Conservation (phyloP, 2,888 invertebrate genomes). For the Cataglyphis rosenhaueri region DNA sequence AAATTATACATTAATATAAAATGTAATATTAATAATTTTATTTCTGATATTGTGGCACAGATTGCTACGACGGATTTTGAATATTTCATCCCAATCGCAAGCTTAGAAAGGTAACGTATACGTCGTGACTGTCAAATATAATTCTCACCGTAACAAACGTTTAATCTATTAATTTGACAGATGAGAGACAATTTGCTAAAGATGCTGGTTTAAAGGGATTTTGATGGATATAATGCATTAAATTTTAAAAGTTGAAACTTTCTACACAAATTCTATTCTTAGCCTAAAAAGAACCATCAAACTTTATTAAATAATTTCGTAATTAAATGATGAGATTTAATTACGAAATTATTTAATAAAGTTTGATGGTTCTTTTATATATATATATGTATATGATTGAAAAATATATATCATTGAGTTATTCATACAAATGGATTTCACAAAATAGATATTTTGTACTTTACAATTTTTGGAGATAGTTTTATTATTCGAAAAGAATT, state of each 20-base stretch:
- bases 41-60: not conserved
- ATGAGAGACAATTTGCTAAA: slow-evolving; percentile 46
- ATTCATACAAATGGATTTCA: not conserved
- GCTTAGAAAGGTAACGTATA: slow-evolving; percentile 29
- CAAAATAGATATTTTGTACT: not conserved
- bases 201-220: not conserved
- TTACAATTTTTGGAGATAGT: not conserved
- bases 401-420: not conserved
- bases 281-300: slow-evolving; percentile 17
- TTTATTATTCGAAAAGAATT: not conserved
- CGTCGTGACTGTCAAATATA: slow-evolving; percentile 73
- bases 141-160: slow-evolving; percentile 70
- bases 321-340: not conserved
- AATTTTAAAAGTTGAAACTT: slow-evolving; percentile 27
- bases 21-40: not conserved
- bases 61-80: slow-evolving; percentile 39
- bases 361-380: too few relatives aligned
- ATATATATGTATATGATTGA: too few relatives aligned
- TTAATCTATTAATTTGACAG: slow-evolving; percentile 76
- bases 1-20: not conserved
- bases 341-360: too few relatives aligned
- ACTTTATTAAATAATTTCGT: slow-evolving; percentile 1
- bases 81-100: slow-evolving; percentile 56
- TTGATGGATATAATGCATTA: not conserved
- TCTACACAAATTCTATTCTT: slow-evolving; percentile 7